Percentiles rank a stretch among this genome's conserved stretches.
Conservation (phyloP, 2,888 invertebrate species). For the Nysson spinosus region DNA sequence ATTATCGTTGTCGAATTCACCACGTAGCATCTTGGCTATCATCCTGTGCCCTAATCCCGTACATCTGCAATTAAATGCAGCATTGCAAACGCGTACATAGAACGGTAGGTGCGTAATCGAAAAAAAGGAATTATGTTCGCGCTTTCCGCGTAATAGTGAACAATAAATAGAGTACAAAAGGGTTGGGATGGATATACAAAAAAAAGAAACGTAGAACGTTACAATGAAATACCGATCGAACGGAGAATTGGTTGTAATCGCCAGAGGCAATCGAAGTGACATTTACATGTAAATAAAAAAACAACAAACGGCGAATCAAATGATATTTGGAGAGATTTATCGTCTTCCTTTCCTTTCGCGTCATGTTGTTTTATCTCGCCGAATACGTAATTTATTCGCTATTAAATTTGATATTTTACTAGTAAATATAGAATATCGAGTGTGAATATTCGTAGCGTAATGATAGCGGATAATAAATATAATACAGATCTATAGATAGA, state of each 20-base stretch:
- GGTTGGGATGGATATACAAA: slow-evolving; percentile 11
- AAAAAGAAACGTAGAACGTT: slow-evolving; percentile 23
- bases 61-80: slow-evolving; percentile 38
- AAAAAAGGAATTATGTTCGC: slow-evolving; percentile 11
- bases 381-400: slow-evolving; percentile 72
- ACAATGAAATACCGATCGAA: slow-evolving; percentile 40
- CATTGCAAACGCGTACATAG: slow-evolving; percentile 19
- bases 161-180: slow-evolving; percentile 59
- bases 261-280: slow-evolving; percentile 25
- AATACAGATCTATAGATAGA: slow-evolving; percentile 76
- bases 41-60: slow-evolving; percentile 28
- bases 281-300: slow-evolving; percentile 43
- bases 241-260: slow-evolving; percentile 44
- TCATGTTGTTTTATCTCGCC: slow-evolving; percentile 52
- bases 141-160: slow-evolving; percentile 32
- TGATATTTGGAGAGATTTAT: slow-evolving; percentile 14
- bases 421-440: slow-evolving; percentile 75
- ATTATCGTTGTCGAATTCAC: not conserved
- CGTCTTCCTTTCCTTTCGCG: slow-evolving; percentile 36
- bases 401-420: slow-evolving; percentile 76
- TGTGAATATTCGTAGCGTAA: slow-evolving; percentile 72
- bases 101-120: slow-evolving; percentile 24
- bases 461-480: slow-evolving; percentile 73
- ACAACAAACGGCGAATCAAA: slow-evolving; percentile 47
- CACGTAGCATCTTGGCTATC: slow-evolving; percentile 8